Percentiles rank a stretch among this genome's conserved stretches.
Conservation (phyloP, 1,140 invertebrate genomes). For the Sesamia nonagrioides region DNA sequence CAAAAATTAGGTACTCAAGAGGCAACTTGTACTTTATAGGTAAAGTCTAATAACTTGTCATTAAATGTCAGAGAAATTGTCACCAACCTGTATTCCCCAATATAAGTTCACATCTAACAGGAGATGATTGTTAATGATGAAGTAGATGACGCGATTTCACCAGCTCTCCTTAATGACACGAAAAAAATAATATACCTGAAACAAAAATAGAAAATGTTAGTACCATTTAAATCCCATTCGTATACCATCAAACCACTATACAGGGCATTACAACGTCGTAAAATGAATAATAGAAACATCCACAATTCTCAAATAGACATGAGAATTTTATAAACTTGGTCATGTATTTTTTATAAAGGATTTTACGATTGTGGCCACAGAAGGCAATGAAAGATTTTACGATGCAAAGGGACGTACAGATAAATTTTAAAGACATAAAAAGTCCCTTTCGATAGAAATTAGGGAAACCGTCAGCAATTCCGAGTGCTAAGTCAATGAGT, state of each 20-base stretch:
- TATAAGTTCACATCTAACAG: neutral
- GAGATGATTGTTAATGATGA: neutral
- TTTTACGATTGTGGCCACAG: conserved; percentile 58
- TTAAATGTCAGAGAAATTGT: no score
- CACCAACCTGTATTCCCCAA: neutral
- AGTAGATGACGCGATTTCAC: neutral
- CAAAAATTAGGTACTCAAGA: no score
- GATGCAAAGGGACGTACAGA: conserved; percentile 47
- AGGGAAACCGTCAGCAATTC: conserved; percentile 35
- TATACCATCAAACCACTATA: conserved; percentile 53
- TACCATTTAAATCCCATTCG: conserved; percentile 40
- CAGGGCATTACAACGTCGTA: conserved; percentile 36
- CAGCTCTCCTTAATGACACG: neutral
- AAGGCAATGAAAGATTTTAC: conserved; percentile 68
- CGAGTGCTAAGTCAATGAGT: neutral
- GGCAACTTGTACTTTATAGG: no score
- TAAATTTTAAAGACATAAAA: conserved; percentile 46
- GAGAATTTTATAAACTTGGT: conserved; percentile 54
- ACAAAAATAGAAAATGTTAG: conserved; percentile 56
- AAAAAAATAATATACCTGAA: conserved; percentile 59
- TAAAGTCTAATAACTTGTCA: no score
- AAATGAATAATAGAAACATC: conserved; percentile 49
- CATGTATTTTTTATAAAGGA: conserved; percentile 54
- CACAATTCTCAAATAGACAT: conserved; percentile 36
- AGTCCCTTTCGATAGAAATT: conserved; percentile 42